Evolutionary conservation across 2,888 invertebrate species (phyloP).

Genomic region (Norana najaformis): DNA sequence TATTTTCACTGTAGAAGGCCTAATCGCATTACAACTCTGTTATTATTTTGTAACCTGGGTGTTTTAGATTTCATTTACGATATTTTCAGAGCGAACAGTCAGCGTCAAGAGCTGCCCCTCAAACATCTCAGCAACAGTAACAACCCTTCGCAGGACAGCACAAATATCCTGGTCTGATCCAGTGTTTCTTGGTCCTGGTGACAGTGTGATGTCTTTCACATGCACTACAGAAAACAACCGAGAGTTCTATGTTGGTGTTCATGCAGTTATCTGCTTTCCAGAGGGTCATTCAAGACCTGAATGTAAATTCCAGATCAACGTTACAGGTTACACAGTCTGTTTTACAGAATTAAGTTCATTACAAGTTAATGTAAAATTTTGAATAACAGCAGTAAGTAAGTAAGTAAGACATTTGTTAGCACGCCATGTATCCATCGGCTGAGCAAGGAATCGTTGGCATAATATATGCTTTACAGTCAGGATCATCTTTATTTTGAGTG

Average conservation of each 20-base stretch:
- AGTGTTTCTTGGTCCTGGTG: slow-evolving; percentile 42
- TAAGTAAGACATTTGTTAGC: no score
- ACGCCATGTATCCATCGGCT: no score
- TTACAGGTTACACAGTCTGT: slow-evolving; percentile 44
- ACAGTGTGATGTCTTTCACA: slow-evolving; percentile 36
- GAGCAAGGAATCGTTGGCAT: no score
- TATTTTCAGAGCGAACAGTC: slow-evolving; percentile 27
- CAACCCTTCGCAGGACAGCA: background rate
- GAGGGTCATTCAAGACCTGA: slow-evolving; percentile 30
- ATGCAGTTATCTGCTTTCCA: slow-evolving; percentile 43
- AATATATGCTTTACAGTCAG: background rate
- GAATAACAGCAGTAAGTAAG: no score
- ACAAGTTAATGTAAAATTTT: background rate
- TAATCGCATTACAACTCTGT: background rate
- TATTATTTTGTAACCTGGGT: background rate
- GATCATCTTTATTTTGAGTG: background rate
- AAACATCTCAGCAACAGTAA: background rate
- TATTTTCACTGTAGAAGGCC: background rate
- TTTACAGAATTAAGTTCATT: background rate
- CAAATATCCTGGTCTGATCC: slow-evolving; percentile 41
- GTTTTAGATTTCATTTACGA: background rate
- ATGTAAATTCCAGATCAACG: slow-evolving; percentile 44
- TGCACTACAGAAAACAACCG: slow-evolving; percentile 43
- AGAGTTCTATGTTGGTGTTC: slow-evolving; percentile 40
- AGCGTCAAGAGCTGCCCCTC: background rate